Base-by-base conservation (phyloP, 2,113 vertebrate species). In the Urocynchramus pylzowi region DNA sequence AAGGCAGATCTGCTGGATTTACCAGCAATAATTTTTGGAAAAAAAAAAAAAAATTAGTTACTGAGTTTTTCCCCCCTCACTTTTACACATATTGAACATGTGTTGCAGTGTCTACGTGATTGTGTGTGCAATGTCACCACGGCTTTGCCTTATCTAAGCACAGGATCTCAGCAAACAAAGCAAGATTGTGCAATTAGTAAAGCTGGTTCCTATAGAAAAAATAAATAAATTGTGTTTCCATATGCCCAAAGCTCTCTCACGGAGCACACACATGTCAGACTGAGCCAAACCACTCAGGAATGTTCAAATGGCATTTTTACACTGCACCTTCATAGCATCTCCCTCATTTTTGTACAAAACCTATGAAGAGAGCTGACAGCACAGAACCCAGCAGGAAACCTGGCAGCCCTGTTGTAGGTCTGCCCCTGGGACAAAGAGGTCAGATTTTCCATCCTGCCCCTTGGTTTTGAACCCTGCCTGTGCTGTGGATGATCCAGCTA, bases 281-380 rank as follows among this genome's bases (percentile, higher is more conserved):
- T 45, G 26, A 75, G 49, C 45, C n/a, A 28, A 89, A 50, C 26
- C n/a, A 27, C 84, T 82, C 23, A 42, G 21, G n/a, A 49, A 31
- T 11, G 7, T 35, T 71, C 57, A 50, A 56, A 31, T 37, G 44
- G 20, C 22, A 60, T 71, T 92, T 68, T 67, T 16, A 33, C 35
- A 12, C 31, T 57, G 31, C 26, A 81, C 16, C 49, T 84, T 78
- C 20, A 4, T 1, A 15, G 41, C 22, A 65, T 6, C 15, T 77
- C 28, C 31, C 35, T 60, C 2, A 4, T 23, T 82, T 76, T 31
- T 73, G 24, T 53, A 33, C 49, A 41, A 45, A 88, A 70, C 50
- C 13, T 0, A 0, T 53, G 47, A 16, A 0, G 3, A 49, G 10
- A 50, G 16, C 44, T 63, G 35, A 8, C 22, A 73, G 71, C 79